A percentile compares a stretch with the other conserved stretches of the same genome.
Evolutionary conservation across 2,797 vertebrate species (phyloP).

Genomic region (Cetoscarus ocellatus): DNA sequence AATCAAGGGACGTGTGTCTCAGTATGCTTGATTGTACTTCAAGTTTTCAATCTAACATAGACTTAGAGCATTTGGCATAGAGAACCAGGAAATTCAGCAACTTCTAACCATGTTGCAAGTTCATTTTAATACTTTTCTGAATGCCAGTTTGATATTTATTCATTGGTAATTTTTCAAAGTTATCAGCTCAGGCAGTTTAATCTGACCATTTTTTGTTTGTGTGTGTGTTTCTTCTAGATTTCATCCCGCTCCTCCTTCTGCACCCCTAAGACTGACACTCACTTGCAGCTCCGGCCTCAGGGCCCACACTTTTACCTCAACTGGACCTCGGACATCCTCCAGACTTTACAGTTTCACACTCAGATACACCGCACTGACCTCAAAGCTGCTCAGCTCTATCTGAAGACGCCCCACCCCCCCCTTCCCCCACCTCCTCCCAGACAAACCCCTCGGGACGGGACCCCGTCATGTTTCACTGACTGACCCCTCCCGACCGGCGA

Average conservation of each 20-base stretch:
- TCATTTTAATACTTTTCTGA: no score
- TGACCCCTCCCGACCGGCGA: constrained; percentile 78
- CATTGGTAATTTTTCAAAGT: no score
- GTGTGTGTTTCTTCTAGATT: constrained; percentile 46
- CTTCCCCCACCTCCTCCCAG: constrained; percentile 3
- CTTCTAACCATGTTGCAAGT: no score
- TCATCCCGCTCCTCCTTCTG: constrained; percentile 26
- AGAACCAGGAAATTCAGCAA: no score
- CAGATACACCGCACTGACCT: constrained; percentile 19
- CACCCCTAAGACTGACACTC: constrained; percentile 42
- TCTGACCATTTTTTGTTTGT: constrained; percentile 16
- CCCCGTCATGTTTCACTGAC: constrained; percentile 80
- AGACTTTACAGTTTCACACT: constrained; percentile 5
- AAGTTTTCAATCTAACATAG: no score
- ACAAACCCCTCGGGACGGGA: constrained; percentile 47
- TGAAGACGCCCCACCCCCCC: constrained; percentile 14
- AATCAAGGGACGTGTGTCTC: no score
- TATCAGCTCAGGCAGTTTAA: not conserved
- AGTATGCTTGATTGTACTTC: no score
- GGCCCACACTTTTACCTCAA: not conserved
- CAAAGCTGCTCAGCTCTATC: constrained; percentile 32
- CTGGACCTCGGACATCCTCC: not conserved
- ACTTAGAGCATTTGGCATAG: no score
- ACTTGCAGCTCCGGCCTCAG: constrained; percentile 23
- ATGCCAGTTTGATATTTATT: not conserved